These are phyloP conservation scores for Cryptoblepharus egeriae DNA, from an alignment of 2,797 vertebrate species.

Conservation along the genomic window DNA sequence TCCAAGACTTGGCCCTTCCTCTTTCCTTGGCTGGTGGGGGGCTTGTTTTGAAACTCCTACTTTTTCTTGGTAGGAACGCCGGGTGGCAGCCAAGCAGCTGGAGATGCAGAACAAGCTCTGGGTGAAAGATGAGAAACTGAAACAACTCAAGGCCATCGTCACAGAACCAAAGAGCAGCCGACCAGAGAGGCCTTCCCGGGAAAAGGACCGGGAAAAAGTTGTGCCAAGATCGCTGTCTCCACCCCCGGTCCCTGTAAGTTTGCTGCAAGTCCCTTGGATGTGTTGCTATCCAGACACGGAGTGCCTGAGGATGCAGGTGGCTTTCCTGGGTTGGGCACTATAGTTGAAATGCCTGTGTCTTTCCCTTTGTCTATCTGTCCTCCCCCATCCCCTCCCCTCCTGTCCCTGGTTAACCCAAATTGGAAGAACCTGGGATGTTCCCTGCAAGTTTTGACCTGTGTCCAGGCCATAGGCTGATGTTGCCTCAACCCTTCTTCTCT, in stretches of 20 bases:
- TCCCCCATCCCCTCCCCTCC: neutral
- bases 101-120: constrained; percentile 99
- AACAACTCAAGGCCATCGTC: constrained; percentile 96
- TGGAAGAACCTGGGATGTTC: neutral
- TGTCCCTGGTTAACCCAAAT: neutral
- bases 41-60: too few species aligned
- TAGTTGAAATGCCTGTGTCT: neutral
- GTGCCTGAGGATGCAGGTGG: accelerated
- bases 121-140: constrained; percentile 98
- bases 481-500: neutral
- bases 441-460: neutral
- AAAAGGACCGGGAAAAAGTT: constrained; percentile 80
- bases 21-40: too few species aligned
- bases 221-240: constrained; percentile 84
- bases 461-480: neutral
- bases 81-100: constrained; percentile 94
- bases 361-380: neutral
- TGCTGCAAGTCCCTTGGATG: accelerated
- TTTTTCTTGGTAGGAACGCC: constrained; percentile 80
- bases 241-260: constrained; percentile 83
- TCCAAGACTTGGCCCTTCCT: too few species aligned
- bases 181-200: constrained; percentile 85
- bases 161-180: constrained; percentile 82
- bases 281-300: accelerated
- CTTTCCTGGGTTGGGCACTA: neutral